Evolutionary conservation across 2,888 invertebrate genomes (phyloP), one percentile per base, ranked within the genome.

Genomic region (Cetonia aurata): DNA sequence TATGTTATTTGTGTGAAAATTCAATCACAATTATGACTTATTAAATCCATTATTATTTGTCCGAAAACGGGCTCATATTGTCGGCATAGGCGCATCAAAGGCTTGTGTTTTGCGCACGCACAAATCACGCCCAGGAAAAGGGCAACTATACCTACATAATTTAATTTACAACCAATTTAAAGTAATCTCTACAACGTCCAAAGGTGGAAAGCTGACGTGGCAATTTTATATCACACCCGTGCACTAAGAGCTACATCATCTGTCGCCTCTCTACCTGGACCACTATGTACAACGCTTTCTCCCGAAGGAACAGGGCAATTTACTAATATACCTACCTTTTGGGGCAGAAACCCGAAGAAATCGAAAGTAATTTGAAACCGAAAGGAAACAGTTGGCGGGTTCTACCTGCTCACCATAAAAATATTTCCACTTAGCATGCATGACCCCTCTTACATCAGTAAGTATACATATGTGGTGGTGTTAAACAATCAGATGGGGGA

Each of bases 351-450:
- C 60, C 53, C 44, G 70, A 69, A 46, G 70, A 74, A 74, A 72
- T 67, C 50, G 74, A 74, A 74, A 74, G 74, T 71, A 72, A 74
- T 65, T 44, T 68, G 71, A 73, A 73, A 72, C 73, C 65, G 68
- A 72, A 71, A 72, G 71, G 72, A 72, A 73, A 62, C 69, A 19
- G 69, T 69, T 69, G 69, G 69, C 44, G 37, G 62, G 56, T 62
- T 62, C 68, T 74, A 74, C 74, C 74, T 74, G 74, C 44, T 37
- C 50, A 53, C 50, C 17, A 53, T 17, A 66, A 53, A 56, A 33
- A 19, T 44, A n/a, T 44, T 42, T 37, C 53, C 41, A 50, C 44
- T 44, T 59, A 59, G 17, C 25, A 25, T 25, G 25, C 4, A 25
- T 17, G 46, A 53, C 31, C 25, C 31, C 46, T 31, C 46, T 25